Base-by-base conservation (phyloP, 2,888 invertebrate species). In the Plebejus melissa region DNA sequence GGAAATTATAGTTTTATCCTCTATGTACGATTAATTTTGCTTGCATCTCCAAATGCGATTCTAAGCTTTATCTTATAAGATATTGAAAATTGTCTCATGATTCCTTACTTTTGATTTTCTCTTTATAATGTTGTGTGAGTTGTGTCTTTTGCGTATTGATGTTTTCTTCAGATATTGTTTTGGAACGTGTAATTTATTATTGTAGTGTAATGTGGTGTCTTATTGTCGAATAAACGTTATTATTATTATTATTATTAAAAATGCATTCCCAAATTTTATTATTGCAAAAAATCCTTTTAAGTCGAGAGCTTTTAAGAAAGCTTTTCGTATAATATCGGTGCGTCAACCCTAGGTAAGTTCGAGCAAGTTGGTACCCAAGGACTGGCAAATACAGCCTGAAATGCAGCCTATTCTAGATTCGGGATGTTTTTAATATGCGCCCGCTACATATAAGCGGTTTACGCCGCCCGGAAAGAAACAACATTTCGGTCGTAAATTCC, bases 331-430 rank as follows among this genome's bases (percentile, higher is more conserved):
- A 58, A 16, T 16, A 54, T 16, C 16, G 54, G 54, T 22, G 4
- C 16, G 38, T 9, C 41, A 74, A 74, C 60, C 74, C 32, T 65
- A 76, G 32, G 74, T 72, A 78, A 78, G 77, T 77, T 78, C 58
- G 76, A 76, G 76, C 78, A 80, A 80, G 80, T 79, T 80, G 79
- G 78, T 79, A 79, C 79, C 79, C 79, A 80, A 80, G 79, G 80
- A 80, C 80, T 78, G 80, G 77, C 79, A 76, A 79, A 79, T 77
- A 74, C 79, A 76, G 77, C 76, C 77, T 76, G 77, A 77, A 78
- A 77, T 77, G 79, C 75, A 76, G 80, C 75, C 77, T 76, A 76
- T 76, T 77, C 74, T 77, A 77, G 76, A 75, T 71, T 76, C 75
- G 77, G 79, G 77, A 79, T 79, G 79, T 75, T 79, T 80, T 79